These are phyloP conservation scores for Aegithalos caudatus DNA, from an alignment of 2,113 vertebrate species.

Conservation along the genomic window DNA sequence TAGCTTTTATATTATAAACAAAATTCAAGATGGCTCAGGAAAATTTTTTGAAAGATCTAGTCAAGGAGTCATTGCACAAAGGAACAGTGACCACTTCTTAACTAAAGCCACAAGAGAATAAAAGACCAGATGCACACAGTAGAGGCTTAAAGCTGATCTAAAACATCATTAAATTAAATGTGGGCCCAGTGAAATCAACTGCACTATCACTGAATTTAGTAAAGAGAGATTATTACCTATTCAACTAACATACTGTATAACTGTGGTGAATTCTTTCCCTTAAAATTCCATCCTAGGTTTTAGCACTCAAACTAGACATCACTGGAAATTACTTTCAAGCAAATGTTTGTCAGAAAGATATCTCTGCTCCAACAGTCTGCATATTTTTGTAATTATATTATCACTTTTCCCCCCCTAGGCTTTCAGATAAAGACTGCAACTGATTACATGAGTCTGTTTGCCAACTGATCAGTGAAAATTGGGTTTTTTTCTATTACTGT, in stretches of 20 bases:
- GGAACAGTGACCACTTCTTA: not conserved
- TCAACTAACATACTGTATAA: not conserved
- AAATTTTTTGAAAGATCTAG: not conserved
- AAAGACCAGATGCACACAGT: not conserved
- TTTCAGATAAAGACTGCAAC: not conserved
- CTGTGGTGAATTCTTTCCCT: not conserved
- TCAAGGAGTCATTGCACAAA: not conserved
- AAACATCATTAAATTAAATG: not conserved
- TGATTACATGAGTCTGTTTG: not conserved
- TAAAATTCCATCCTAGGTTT: not conserved
- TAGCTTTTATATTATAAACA: not conserved
- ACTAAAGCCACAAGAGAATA: not conserved
- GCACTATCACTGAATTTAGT: not conserved
- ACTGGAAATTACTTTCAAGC: not conserved
- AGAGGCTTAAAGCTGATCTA: not conserved
- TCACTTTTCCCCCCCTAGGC: fast-evolving
- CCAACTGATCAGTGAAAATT: not conserved
- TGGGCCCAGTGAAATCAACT: not conserved
- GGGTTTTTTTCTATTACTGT: fast-evolving
- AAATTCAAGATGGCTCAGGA: not conserved
- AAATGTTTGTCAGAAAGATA: not conserved
- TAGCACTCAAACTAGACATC: not conserved
- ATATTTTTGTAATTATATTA: not conserved
- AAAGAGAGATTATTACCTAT: not conserved
- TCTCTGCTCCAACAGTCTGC: not conserved